Evolutionary conservation across 92 coral and sea anemone species (phyloP), one percentile per base, ranked within the genome.

Genomic region (Palythoa heliodiscus): DNA sequence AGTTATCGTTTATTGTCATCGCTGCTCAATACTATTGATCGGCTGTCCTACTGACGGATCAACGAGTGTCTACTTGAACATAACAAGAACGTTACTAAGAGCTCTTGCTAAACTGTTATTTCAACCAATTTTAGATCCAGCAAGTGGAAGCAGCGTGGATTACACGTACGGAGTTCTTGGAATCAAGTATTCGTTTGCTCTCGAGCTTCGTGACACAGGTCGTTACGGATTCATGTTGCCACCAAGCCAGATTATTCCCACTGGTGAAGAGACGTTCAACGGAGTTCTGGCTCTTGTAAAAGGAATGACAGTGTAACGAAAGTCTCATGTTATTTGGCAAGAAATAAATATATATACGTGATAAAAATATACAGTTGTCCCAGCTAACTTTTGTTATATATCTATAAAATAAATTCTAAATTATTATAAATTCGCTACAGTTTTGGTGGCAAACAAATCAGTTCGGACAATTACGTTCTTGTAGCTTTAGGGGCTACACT

Each of bases 141-240:
- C 90, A 70, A 89, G 94, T n/a, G 97, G 97, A 1, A 90, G 97
- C 22, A 93, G 97, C 78, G 87, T 91, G 52, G 97, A 93, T 67
- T 93, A 89, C 75, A 87, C 94, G 0, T 93, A 93, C 52, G 94
- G 94, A 1, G 52, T 50, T 13, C 91, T 93, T 37, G 88, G 88
- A 0, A 83, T 93, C 86, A 93, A 89, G 69, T 93, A 93, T 66
- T 93, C 96, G 0, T 93, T 93, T 57, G 94, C 92, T 1, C 83
- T 93, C 17, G 96, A 93, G 86, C 87, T 93, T 23, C 80, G 96
- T 15, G 96, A 93, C 57, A 87, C 48, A 15, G 96, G 96, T 1
- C 88, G 91, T 0, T 93, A 93, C 69, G 96, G 96, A 0, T 93
- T 93, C 77, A 58, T 93, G 1, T 71, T 93, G 19, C 96, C 96